Conservation (phyloP, 2,888 invertebrate genomes). For the Drosophila aldrichi region DNA sequence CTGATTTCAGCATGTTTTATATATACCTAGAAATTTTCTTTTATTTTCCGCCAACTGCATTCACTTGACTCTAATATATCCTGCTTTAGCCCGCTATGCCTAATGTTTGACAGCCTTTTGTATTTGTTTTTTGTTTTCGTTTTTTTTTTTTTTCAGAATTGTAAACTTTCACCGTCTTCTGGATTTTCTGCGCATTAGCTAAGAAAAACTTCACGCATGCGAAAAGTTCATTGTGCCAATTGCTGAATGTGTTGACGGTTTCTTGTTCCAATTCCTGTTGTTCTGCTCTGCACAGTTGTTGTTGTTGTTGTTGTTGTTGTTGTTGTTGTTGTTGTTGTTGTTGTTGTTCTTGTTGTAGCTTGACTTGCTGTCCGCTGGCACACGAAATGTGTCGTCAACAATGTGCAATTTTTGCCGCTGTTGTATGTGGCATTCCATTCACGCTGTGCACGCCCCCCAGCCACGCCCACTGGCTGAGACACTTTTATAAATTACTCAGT, state of each 20-base stretch:
- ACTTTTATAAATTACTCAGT: slow-evolving; percentile 80
- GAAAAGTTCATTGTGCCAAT: slow-evolving; percentile 78
- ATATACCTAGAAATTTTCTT: not conserved
- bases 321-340: slow-evolving; percentile 7
- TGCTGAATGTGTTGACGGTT: slow-evolving; percentile 50
- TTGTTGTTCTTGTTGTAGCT: too few relatives aligned
- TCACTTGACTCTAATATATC: not conserved
- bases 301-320: slow-evolving; percentile 15
- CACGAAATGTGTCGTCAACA: slow-evolving; percentile 70
- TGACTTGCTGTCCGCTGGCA: slow-evolving; percentile 22
- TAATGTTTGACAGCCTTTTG: not conserved
- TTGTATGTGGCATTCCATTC: slow-evolving; percentile 37
- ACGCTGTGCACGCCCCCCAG: slow-evolving; percentile 26
- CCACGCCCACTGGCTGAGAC: slow-evolving; percentile 30
- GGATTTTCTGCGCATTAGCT: slow-evolving; percentile 43
- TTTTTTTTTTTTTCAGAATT: not conserved
- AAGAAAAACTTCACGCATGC: slow-evolving; percentile 29
- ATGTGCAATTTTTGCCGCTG: slow-evolving; percentile 51
- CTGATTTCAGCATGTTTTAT: not conserved
- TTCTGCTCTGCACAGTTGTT: not conserved
- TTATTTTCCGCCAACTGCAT: not conserved
- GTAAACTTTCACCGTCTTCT: slow-evolving; percentile 42
- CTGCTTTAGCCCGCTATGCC: not conserved
- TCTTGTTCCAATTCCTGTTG: slow-evolving; percentile 37
- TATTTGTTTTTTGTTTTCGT: not conserved